Evolutionary conservation across 2,888 invertebrate genomes (phyloP).

Genomic region (Salticus scenicus): DNA sequence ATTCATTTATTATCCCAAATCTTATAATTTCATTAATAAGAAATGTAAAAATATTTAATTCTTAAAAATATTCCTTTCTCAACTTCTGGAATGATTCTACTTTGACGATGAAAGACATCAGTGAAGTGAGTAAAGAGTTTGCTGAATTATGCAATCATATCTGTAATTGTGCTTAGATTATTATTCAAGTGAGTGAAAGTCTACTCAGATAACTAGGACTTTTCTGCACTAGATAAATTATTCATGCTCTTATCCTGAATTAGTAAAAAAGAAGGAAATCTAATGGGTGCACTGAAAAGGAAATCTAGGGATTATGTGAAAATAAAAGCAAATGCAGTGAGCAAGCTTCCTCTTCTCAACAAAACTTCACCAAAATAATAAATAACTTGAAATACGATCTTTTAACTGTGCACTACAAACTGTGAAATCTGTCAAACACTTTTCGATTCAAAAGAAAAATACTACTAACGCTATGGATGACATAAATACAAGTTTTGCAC

Average conservation of each 20-base stretch:
- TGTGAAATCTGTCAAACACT: slow-evolving; percentile 14
- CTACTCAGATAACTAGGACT: slow-evolving; percentile 3
- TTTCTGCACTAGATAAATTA: neutral
- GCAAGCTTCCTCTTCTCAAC: slow-evolving; percentile 54
- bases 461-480: no score
- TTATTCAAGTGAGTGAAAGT: no score
- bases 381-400: slow-evolving; percentile 4
- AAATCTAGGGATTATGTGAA: slow-evolving; percentile 11
- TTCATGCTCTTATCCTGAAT: neutral
- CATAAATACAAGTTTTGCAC: no score
- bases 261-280: neutral
- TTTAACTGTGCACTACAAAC: neutral
- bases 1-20: no score
- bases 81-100: no score
- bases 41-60: no score
- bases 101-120: no score
- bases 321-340: slow-evolving; percentile 45
- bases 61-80: no score
- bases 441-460: neutral
- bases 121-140: no score
- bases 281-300: slow-evolving; percentile 1
- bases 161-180: no score
- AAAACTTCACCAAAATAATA: neutral
- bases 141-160: no score
- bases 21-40: no score